Evolutionary conservation across 2,888 invertebrate genomes (phyloP).

Genomic region (Biston stratarius): DNA sequence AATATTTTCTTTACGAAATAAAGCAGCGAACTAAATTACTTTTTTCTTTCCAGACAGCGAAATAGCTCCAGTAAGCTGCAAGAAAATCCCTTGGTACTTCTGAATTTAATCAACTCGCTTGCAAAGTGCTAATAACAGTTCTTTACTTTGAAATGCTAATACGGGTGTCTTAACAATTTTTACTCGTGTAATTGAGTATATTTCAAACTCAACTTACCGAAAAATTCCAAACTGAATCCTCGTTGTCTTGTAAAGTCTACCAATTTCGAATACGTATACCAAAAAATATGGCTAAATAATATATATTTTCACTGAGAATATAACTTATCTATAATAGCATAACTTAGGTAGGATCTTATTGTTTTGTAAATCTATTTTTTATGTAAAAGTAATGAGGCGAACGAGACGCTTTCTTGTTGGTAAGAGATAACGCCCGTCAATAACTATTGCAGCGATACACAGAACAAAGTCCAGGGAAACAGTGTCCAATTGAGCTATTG

Average conservation of each 20-base stretch:
- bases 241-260: not conserved
- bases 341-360: no score
- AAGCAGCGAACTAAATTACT: conserved; percentile 5
- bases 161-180: conserved; percentile 7
- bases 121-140: conserved; percentile 18
- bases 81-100: conserved; percentile 20
- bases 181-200: conserved; percentile 3
- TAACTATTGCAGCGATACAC: no score
- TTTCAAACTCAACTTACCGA: not conserved
- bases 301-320: no score
- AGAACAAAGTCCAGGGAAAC: no score
- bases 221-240: conserved; percentile 1
- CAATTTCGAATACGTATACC: no score
- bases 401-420: no score
- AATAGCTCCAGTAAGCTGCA: conserved; percentile 18
- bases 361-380: no score
- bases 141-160: conserved; percentile 20
- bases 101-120: conserved; percentile 33
- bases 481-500: no score
- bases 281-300: no score
- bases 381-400: no score
- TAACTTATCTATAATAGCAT: no score
- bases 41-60: conserved; percentile 7
- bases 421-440: no score
- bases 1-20: not conserved